Evolutionary conservation across 2,797 vertebrate species (phyloP).

Genomic region (Hyperoplus lanceolatus): DNA sequence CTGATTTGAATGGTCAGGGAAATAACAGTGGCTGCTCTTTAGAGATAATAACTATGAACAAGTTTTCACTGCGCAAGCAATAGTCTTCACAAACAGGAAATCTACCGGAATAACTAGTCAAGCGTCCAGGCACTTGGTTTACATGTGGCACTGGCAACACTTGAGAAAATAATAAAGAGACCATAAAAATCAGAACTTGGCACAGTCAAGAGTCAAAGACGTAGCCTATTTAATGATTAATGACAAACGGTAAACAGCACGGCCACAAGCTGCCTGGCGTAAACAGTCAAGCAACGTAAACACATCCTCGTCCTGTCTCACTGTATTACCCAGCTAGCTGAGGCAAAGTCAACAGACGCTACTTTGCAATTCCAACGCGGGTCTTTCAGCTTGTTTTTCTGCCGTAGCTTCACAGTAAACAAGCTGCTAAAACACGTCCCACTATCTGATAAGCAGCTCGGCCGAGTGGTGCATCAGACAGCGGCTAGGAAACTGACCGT

Average conservation of each 20-base stretch:
- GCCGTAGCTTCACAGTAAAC: neutral
- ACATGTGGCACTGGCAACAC: neutral
- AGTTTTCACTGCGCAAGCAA: neutral
- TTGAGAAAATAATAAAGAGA: neutral
- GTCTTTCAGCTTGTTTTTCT: neutral
- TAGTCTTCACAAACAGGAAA: conserved; percentile 8
- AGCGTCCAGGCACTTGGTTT: neutral
- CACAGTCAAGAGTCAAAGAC: neutral
- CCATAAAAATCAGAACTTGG: neutral
- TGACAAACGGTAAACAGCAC: neutral
- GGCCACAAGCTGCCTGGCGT: conserved; percentile 18
- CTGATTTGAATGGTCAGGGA: neutral
- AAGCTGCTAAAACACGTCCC: neutral
- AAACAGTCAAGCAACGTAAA: conserved; percentile 50
- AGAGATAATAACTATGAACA: conserved; percentile 19
- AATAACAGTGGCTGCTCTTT: conserved; percentile 10
- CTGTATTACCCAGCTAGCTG: conserved; percentile 41
- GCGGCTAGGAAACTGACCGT: conserved; percentile 51
- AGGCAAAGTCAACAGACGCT: conserved; percentile 57
- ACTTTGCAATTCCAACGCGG: conserved; percentile 12
- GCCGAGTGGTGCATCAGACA: conserved; percentile 25
- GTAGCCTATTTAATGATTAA: neutral
- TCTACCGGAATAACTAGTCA: neutral
- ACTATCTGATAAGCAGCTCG: neutral
- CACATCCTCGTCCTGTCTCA: conserved; percentile 41